A percentile compares a stretch with the other conserved stretches of the same genome.
Conservation (phyloP, 2,113 vertebrate species). For the Sterna hirundo region DNA sequence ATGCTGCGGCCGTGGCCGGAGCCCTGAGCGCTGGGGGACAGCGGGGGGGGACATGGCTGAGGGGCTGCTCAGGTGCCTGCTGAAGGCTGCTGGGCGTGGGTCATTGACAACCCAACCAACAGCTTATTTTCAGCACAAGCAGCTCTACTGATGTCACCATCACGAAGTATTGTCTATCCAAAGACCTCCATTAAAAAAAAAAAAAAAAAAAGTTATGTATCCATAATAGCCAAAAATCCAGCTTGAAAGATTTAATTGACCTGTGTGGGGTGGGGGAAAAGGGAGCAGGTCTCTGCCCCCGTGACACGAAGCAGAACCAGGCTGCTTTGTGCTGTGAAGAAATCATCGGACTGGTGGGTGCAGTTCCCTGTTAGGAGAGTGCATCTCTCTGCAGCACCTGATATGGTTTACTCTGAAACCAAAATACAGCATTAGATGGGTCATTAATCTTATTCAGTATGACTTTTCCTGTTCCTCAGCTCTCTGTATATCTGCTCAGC, state of each 20-base stretch:
- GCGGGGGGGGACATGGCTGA: fast-evolving
- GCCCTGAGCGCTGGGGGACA: fast-evolving
- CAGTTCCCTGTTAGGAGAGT: not conserved
- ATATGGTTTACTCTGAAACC: not conserved
- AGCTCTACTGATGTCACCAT: not conserved
- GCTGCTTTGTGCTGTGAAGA: not conserved
- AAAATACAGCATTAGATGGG: not conserved
- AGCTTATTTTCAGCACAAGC: not conserved
- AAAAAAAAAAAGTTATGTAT: fast-evolving
- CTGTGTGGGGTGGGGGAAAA: not conserved
- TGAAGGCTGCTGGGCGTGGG: not conserved
- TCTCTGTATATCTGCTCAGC: not conserved
- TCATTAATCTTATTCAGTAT: not conserved
- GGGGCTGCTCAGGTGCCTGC: not conserved
- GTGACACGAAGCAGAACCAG: not conserved
- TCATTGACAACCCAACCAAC: not conserved
- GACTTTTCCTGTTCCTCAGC: not conserved
- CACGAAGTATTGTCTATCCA: not conserved
- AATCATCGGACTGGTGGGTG: not conserved
- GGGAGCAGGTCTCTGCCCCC: fast-evolving
- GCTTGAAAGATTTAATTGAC: not conserved
- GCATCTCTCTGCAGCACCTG: not conserved
- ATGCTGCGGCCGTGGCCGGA: fast-evolving
- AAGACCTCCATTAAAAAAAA: not conserved
- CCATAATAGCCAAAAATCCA: not conserved